A percentile compares a stretch with the other conserved stretches of the same genome.
phyloP scores from a whole-genome alignment of 2,113 vertebrate species.

The Hymenochirus boettgeri region DNA sequence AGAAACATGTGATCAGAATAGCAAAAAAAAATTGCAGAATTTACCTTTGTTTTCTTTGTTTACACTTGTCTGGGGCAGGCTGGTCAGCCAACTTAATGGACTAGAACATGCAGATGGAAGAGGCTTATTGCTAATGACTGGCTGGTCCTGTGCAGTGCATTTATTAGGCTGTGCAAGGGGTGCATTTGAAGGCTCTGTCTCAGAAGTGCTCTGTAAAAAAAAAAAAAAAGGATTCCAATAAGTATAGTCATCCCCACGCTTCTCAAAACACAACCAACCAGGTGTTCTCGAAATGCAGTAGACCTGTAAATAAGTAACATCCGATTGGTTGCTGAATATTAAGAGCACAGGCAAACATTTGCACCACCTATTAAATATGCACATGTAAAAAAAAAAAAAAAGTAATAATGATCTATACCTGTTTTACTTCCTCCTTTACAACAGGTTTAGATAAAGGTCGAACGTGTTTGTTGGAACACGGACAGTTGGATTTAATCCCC shows the following conservation, averaged over 20 bases:
- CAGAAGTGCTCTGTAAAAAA: conserved; percentile 50
- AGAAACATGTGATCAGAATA: too few relatives aligned
- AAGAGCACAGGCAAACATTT: too few relatives aligned
- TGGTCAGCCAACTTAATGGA: conserved; percentile 66
- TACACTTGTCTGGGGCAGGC: conserved; percentile 59
- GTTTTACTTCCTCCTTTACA: conserved; percentile 67
- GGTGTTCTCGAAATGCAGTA: background rate
- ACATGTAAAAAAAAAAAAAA: background rate
- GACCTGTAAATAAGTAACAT: too few relatives aligned
- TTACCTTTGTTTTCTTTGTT: conserved; percentile 74
- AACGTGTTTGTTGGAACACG: conserved; percentile 67
- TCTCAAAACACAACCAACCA: background rate
- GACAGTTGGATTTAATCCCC: conserved; percentile 76
- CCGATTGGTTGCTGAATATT: too few relatives aligned
- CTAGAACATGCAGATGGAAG: conserved; percentile 47
- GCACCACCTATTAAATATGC: too few relatives aligned
- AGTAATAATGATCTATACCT: too few relatives aligned
- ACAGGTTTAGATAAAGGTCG: conserved; percentile 62
- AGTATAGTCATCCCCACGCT: too few relatives aligned
- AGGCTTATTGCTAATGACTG: conserved; percentile 49
- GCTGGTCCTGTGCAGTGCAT: conserved; percentile 42
- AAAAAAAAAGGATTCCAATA: background rate
- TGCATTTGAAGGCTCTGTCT: conserved; percentile 48
- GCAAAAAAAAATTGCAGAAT: background rate
- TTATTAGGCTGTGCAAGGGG: conserved; percentile 47